phyloP scores from a whole-genome alignment of 2,797 vertebrate genomes.

The Emydoidea blandingii region DNA sequence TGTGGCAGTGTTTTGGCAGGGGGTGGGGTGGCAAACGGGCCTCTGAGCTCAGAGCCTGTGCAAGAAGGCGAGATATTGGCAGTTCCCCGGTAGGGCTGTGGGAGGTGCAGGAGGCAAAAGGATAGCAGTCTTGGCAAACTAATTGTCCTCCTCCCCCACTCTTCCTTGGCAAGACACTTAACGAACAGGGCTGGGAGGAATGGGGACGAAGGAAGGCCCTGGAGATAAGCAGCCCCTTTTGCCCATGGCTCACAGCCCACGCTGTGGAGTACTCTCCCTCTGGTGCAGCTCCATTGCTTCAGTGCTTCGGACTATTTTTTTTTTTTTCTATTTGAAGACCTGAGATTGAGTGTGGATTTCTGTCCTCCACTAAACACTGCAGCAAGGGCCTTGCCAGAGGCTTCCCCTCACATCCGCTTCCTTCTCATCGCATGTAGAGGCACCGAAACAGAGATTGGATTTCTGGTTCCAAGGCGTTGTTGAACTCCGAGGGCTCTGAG shows the following conservation, averaged over 20 bases:
- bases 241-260: not conserved
- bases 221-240: not conserved
- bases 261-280: constrained; percentile 13
- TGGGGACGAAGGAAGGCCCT: not conserved
- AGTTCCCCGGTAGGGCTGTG: not conserved
- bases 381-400: constrained; percentile 60
- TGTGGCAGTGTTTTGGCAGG: not conserved
- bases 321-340: constrained; percentile 78
- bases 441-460: constrained; percentile 76
- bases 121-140: not conserved
- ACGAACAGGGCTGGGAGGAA: not conserved
- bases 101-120: not conserved
- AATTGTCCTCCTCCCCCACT: not conserved
- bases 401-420: constrained; percentile 59
- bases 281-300: constrained; percentile 34
- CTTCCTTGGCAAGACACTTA: not conserved
- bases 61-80: not conserved
- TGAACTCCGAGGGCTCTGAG: constrained; percentile 59
- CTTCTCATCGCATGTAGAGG: constrained; percentile 73
- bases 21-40: not conserved
- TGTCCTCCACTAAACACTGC: constrained; percentile 40
- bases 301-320: constrained; percentile 47
- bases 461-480: constrained; percentile 77
- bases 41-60: constrained; percentile 36
- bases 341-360: constrained; percentile 83